phyloP scores from a whole-genome alignment of 2,888 invertebrate genomes.

The Xanthostigma xanthostigma region DNA sequence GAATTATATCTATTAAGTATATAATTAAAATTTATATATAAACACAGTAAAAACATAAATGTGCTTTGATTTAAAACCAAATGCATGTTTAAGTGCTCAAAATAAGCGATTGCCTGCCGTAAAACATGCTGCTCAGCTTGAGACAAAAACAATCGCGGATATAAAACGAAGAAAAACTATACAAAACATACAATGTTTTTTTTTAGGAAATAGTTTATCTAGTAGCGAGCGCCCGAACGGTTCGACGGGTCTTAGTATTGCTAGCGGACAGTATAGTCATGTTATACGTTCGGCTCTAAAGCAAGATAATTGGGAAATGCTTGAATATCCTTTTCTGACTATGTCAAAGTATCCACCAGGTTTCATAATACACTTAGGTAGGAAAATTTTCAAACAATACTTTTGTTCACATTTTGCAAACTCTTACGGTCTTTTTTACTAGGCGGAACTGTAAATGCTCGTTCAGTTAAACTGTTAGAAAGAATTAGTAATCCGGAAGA shows the following conservation, averaged over 20 bases:
- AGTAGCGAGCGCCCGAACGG: conserved; percentile 47
- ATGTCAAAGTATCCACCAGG: conserved; percentile 80
- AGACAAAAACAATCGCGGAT: too few relatives aligned
- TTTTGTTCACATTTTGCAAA: conserved; percentile 2
- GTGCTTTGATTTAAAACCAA: conserved; percentile 1
- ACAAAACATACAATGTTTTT: conserved; percentile 7
- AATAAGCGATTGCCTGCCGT: background rate
- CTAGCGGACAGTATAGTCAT: conserved; percentile 32
- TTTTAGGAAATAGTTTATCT: conserved; percentile 59
- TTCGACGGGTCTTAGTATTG: conserved; percentile 38
- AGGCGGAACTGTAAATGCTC: conserved; percentile 71
- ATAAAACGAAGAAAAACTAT: too few relatives aligned
- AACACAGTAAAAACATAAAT: background rate
- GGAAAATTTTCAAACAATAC: conserved; percentile 13
- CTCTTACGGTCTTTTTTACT: conserved; percentile 6
- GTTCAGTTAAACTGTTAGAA: conserved; percentile 71
- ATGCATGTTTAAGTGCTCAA: conserved; percentile 3
- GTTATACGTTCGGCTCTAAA: conserved; percentile 50
- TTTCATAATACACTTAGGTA: conserved; percentile 77
- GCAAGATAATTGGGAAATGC: conserved; percentile 69
- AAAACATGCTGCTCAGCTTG: too few relatives aligned
- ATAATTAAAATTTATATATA: background rate
- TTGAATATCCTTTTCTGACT: conserved; percentile 93
- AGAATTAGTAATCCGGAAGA: conserved; percentile 74
- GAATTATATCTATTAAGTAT: conserved; percentile 1